phyloP scores from a whole-genome alignment of 2,797 vertebrate species.

The Antennarius maculatus region DNA sequence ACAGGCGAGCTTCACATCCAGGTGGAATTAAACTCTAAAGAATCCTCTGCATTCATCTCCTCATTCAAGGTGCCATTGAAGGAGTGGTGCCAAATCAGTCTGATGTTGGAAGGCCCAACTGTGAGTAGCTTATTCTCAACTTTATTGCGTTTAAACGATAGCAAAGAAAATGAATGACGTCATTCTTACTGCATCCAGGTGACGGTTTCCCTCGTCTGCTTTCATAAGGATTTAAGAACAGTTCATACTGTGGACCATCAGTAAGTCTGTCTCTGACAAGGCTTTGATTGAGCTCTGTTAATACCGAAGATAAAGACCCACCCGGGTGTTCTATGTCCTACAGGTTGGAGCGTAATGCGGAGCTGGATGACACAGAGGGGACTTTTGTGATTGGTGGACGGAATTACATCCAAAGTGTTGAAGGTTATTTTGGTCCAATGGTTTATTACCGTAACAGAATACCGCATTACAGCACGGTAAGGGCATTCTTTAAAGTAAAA shows the following conservation, averaged over 20 bases:
- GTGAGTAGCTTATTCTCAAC: constrained; percentile 60
- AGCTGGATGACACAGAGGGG: constrained; percentile 81
- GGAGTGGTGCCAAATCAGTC: constrained; percentile 78
- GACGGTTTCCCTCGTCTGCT: constrained; percentile 69
- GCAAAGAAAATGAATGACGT: not conserved
- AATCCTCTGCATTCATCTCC: constrained; percentile 74
- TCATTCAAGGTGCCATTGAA: constrained; percentile 70
- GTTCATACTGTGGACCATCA: constrained; percentile 43
- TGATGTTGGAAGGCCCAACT: constrained; percentile 62
- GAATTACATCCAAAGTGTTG: constrained; percentile 68
- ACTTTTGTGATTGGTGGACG: constrained; percentile 84
- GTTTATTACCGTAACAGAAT: constrained; percentile 77
- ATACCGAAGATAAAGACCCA: not conserved
- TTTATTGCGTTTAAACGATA: not conserved
- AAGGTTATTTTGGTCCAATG: constrained; percentile 82
- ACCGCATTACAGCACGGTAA: constrained; percentile 63
- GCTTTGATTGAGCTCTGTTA: not conserved
- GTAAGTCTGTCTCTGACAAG: constrained; percentile 59
- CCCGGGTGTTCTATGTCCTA: not conserved
- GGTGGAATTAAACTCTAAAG: constrained; percentile 54
- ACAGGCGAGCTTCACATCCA: constrained; percentile 82
- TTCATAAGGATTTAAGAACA: constrained; percentile 34
- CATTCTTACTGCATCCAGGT: constrained; percentile 59
- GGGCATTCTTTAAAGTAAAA: not conserved
- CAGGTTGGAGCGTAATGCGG: constrained; percentile 64